phyloP scores from a whole-genome alignment of 2,888 invertebrate species.

The Macrophya alboannulata region DNA sequence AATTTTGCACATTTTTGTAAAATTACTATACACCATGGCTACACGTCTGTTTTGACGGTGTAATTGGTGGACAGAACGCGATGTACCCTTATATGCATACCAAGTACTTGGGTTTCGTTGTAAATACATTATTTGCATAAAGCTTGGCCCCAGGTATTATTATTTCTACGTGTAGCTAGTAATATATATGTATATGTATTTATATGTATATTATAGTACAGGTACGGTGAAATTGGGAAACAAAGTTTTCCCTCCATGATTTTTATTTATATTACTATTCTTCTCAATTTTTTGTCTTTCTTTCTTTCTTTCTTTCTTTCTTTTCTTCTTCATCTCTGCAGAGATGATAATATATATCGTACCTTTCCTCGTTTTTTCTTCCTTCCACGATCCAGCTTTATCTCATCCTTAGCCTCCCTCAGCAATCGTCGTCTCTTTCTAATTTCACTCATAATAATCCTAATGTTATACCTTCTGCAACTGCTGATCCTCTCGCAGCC shows the following conservation, averaged over 20 bases:
- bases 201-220: too few species aligned
- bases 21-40: too few species aligned
- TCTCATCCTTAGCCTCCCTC: conserved; percentile 75
- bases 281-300: not conserved
- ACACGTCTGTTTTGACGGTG: not conserved
- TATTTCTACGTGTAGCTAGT: not conserved
- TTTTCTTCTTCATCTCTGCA: not conserved
- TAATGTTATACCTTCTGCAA: not conserved
- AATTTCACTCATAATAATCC: conserved; percentile 66
- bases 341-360: conserved; percentile 14
- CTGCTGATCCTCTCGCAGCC: not conserved
- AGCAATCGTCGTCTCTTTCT: conserved; percentile 70
- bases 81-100: not conserved
- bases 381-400: conserved; percentile 73
- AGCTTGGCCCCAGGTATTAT: not conserved
- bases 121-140: conserved; percentile 33
- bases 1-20: not conserved
- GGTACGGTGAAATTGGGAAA: too few species aligned
- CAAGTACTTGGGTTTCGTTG: not conserved
- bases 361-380: conserved; percentile 73
- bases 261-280: too few species aligned
- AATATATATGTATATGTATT: not conserved
- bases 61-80: not conserved
- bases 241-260: too few species aligned
- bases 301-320: not conserved